These are phyloP conservation scores for Tinea trinotella DNA, from an alignment of 2,888 invertebrate genomes.

Conservation along the genomic window DNA sequence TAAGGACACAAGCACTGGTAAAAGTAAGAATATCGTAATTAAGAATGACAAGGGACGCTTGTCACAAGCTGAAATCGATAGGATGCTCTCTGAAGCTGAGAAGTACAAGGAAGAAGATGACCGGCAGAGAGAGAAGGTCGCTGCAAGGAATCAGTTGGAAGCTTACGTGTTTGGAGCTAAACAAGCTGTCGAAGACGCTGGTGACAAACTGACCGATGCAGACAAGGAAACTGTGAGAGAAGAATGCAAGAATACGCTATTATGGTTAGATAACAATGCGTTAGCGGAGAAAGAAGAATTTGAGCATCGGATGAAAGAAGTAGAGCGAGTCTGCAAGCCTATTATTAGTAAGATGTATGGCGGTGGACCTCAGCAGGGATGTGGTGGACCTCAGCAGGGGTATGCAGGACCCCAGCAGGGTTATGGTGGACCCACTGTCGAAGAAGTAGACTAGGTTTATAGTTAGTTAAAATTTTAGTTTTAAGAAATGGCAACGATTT, in stretches of 20 bases:
- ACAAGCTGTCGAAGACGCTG: constrained; percentile 49
- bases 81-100: constrained; percentile 82
- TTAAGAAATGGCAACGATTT: too few relatives aligned
- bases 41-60: constrained; percentile 75
- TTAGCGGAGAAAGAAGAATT: constrained; percentile 86
- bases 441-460: constrained; percentile 17
- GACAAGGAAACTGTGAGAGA: constrained; percentile 77
- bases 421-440: constrained; percentile 16
- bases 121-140: constrained; percentile 74
- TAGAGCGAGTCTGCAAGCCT: constrained; percentile 43
- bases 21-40: constrained; percentile 77
- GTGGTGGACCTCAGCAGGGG: neutral
- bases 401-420: neutral
- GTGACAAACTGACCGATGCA: constrained; percentile 73
- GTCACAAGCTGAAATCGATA: constrained; percentile 87
- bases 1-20: constrained; percentile 67
- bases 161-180: constrained; percentile 70
- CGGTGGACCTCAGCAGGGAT: constrained; percentile 30
- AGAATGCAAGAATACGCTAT: constrained; percentile 74
- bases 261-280: constrained; percentile 82
- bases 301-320: constrained; percentile 77
- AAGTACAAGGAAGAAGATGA: constrained; percentile 79
- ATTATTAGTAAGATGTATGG: constrained; percentile 73
- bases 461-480: neutral
- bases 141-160: constrained; percentile 79